A percentile compares a stretch with the other conserved stretches of the same genome.
These are phyloP conservation scores for Synanthedon andrenaeformis DNA, from an alignment of 2,888 invertebrate species.

Conservation along the genomic window DNA sequence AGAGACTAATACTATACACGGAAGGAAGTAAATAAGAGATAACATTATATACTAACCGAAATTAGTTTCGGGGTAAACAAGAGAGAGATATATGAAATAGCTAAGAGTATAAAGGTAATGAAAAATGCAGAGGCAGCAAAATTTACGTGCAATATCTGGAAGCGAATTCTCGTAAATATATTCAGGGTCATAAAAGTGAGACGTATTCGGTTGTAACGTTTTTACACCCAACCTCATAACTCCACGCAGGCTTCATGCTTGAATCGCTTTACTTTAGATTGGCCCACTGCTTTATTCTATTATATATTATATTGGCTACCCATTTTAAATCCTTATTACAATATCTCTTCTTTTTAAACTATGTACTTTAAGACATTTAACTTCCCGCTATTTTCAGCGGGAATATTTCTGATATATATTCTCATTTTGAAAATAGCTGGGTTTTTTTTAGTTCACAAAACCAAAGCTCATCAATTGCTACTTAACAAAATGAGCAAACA, in stretches of 20 bases:
- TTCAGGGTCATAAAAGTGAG: conserved; percentile 51
- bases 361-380: too few relatives aligned
- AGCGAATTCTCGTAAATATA: conserved; percentile 58
- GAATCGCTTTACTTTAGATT: background rate
- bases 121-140: conserved; percentile 38
- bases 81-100: conserved; percentile 4
- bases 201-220: conserved; percentile 51
- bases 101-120: conserved; percentile 20
- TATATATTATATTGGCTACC: background rate
- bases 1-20: too few relatives aligned
- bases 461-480: too few relatives aligned
- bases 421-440: too few relatives aligned
- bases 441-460: too few relatives aligned
- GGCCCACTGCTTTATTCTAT: background rate
- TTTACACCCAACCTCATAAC: conserved; percentile 44
- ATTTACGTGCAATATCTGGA: conserved; percentile 52
- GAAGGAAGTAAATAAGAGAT: too few relatives aligned
- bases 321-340: too few relatives aligned
- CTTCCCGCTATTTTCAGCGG: too few relatives aligned
- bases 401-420: too few relatives aligned
- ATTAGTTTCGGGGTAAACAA: background rate
- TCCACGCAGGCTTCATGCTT: conserved; percentile 10
- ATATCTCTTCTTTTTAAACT: too few relatives aligned
- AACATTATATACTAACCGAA: too few relatives aligned
- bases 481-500: too few relatives aligned